Evolutionary conservation across 2,888 invertebrate genomes (phyloP), one percentile per base, ranked within the genome.

Genomic region (Zygaena filipendulae): DNA sequence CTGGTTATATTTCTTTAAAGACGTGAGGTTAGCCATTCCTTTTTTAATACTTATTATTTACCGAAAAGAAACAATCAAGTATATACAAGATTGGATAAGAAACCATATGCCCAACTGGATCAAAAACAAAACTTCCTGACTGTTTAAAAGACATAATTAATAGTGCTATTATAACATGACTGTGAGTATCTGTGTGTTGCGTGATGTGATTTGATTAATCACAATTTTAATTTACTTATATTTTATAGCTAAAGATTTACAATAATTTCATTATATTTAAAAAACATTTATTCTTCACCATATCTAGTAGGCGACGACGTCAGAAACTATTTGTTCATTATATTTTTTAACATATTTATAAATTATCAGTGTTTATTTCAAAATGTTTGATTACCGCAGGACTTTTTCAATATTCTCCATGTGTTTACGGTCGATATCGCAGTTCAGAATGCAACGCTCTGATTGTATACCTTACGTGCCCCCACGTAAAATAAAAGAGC

Each of bases 1-100:
- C 58, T 92, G 91, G 85, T 81, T 92, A 18, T 92, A 91, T 63
- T 66, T 91, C 30, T 92, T 91, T 52, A 88, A 88, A 50, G 90
- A 90, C 52, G 90, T 91, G 53, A 80, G 88, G 39, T 79, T 91
- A 25, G 90, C 91, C n/a, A 82, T 92, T 43, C 92, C 92, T 16
- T 85, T 92, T 43, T 81, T 92, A 35, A 79, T 86, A 21, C 72
- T 92, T 2, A 84, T 92, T 60, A 85, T 91, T 25, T 92, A 90
- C 59, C 83, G 92, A 32, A 90, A 87, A 51, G 85, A 87, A 52
- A 87, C 86, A 30, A 58, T 91, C 12, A n/a, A n/a, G n/a, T n/a
- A 81, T 57, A 72, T 85, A 47, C 86, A 87, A 27, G 72, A 77
- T 40, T 85, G 85, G 85, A 54, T 84, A 32, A 47, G 43, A 30